phyloP scores from a whole-genome alignment of 1,140 invertebrate genomes.

The Cherax destructor region DNA sequence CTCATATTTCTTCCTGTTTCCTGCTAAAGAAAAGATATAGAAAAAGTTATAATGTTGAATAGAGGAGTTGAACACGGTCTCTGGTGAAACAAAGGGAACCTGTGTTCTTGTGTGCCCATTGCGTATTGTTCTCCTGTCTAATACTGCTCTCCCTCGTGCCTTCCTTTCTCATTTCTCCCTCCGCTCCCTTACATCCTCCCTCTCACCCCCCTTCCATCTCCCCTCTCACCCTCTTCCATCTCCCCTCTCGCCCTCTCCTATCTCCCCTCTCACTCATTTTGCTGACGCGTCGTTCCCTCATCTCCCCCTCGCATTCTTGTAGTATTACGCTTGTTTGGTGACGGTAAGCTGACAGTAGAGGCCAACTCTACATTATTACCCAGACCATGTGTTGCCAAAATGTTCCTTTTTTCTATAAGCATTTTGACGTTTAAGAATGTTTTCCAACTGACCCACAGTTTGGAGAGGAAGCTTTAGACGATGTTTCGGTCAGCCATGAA shows the following conservation, averaged over 20 bases:
- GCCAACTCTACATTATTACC: background rate
- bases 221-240: background rate
- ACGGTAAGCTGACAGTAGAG: background rate
- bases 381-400: background rate
- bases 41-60: background rate
- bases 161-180: background rate
- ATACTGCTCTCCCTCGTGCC: background rate
- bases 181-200: background rate
- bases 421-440: too few species aligned
- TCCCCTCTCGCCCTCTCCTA: too few species aligned
- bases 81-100: background rate
- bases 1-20: too few species aligned
- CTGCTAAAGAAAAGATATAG: too few species aligned
- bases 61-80: background rate
- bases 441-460: too few species aligned
- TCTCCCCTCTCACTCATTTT: background rate
- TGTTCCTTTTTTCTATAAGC: background rate
- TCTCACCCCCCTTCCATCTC: background rate
- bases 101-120: background rate
- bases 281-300: background rate
- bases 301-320: background rate
- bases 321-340: background rate
- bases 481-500: too few species aligned
- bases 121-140: background rate
- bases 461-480: too few species aligned